Evolutionary conservation across 2,888 invertebrate species (phyloP), one percentile per base, ranked within the genome.

Genomic region (Flexamia atlantica): DNA sequence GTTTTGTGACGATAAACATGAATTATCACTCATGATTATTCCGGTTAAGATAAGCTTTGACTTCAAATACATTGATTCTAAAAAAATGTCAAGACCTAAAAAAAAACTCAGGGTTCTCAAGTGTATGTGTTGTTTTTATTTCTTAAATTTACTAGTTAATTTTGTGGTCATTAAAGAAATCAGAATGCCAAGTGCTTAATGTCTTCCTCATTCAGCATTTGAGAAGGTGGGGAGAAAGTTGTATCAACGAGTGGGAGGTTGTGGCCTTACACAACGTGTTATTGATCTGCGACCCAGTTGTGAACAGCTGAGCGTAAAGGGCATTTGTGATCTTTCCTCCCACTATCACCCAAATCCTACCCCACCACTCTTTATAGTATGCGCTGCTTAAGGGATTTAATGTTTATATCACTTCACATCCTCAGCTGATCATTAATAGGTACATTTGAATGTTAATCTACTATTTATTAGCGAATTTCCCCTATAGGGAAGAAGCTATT

Each of bases 221-320:
- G 14, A 5, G 53, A 53, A 20, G 53, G 23, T 53, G 7, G 3
- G 30, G 64, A 64, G 64, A 64, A 64, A 64, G 64, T 64, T 64
- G 25, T 28, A 28, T 17, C 64, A 64, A 64, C 64, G 64, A 64
- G 64, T 4, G 17, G 7, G 64, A 64, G 64, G 30, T 64, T 64
- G 64, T 64, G 64, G 28, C 64, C 64, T 30, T 64, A 64, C 28
- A 64, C 64, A 64, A 30, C 64, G 25, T 10, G 12, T 4, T 64
- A 64, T 64, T 64, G 64, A 64, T 64, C 64, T 28, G 64, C 30
- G 64, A 64, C 64, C 64, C 64, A 64, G 64, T 64, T 64, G 64
- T 30, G 12, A 64, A 25, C 64, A 64, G 64, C 64, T 64, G 64
- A 64, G 25, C 20, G 25, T 64, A 64, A 64, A 64, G 64, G 64